Conservation (phyloP, 2,888 invertebrate species). For the Dasypolia templi region DNA sequence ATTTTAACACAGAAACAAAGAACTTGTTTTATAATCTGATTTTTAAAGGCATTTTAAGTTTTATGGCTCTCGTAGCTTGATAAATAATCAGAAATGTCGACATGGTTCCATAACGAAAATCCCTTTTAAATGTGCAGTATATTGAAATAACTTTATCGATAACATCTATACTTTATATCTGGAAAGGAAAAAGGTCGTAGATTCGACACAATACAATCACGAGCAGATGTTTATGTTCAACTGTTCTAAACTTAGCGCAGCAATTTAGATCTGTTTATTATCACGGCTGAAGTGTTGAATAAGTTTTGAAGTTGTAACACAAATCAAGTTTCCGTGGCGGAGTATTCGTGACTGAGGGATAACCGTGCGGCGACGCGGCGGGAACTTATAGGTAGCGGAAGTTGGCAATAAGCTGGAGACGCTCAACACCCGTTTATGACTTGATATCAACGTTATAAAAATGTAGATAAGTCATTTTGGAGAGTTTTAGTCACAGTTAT, state of each 20-base stretch:
- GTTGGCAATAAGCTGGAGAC: constrained; percentile 68
- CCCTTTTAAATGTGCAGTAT: constrained; percentile 74
- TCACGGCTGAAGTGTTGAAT: constrained; percentile 59
- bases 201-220: constrained; percentile 66
- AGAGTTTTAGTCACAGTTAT: constrained; percentile 64
- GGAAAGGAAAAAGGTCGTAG: constrained; percentile 66
- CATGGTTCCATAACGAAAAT: constrained; percentile 75
- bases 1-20: constrained; percentile 86
- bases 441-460: constrained; percentile 71
- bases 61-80: constrained; percentile 82
- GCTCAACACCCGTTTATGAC: constrained; percentile 73
- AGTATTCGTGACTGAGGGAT: constrained; percentile 65
- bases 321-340: constrained; percentile 68
- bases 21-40: constrained; percentile 89
- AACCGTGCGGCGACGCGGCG: constrained; percentile 38
- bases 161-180: constrained; percentile 70
- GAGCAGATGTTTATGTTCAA: constrained; percentile 65
- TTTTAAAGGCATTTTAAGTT: constrained; percentile 88
- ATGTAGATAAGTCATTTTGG: constrained; percentile 72
- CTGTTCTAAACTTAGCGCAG: constrained; percentile 63
- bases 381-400: constrained; percentile 68
- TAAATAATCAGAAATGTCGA: constrained; percentile 84
- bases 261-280: constrained; percentile 68
- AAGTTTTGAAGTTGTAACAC: constrained; percentile 66
- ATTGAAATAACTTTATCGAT: constrained; percentile 75